phyloP scores from a whole-genome alignment of 2,888 invertebrate species.

The Sminthurides aquaticus region DNA sequence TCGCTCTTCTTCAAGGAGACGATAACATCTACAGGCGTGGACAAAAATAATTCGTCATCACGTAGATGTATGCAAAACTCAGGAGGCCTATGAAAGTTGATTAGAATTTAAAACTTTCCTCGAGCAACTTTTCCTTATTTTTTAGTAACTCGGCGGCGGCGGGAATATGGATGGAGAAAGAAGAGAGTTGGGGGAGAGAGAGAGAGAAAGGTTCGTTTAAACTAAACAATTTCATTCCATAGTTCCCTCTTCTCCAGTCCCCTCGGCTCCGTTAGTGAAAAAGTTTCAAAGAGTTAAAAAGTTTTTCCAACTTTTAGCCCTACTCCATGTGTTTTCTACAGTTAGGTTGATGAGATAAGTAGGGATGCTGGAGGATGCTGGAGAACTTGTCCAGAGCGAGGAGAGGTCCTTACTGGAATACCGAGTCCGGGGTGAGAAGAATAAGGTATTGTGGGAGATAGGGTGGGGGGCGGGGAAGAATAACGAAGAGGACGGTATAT shows the following conservation, averaged over 20 bases:
- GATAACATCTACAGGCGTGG: no score
- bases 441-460: no score
- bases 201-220: no score
- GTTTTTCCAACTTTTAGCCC: conserved; percentile 2
- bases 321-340: conserved; percentile 4
- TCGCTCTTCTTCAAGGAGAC: no score
- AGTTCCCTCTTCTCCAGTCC: background rate
- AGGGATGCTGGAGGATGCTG: no score
- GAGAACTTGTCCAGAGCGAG: no score
- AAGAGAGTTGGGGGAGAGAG: no score
- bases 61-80: conserved; percentile 16
- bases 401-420: no score
- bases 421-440: no score
- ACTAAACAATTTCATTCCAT: conserved; percentile 24
- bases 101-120: conserved; percentile 26
- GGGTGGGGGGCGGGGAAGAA: no score
- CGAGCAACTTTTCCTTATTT: background rate
- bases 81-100: conserved; percentile 27
- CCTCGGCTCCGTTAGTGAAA: background rate
- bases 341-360: no score
- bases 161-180: background rate
- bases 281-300: background rate
- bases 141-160: background rate
- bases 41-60: conserved; percentile 25
- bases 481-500: no score